A percentile compares a stretch with the other conserved stretches of the same genome.
Evolutionary conservation across 2,888 invertebrate genomes (phyloP).

Genomic region (Chaetoderma sp.): DNA sequence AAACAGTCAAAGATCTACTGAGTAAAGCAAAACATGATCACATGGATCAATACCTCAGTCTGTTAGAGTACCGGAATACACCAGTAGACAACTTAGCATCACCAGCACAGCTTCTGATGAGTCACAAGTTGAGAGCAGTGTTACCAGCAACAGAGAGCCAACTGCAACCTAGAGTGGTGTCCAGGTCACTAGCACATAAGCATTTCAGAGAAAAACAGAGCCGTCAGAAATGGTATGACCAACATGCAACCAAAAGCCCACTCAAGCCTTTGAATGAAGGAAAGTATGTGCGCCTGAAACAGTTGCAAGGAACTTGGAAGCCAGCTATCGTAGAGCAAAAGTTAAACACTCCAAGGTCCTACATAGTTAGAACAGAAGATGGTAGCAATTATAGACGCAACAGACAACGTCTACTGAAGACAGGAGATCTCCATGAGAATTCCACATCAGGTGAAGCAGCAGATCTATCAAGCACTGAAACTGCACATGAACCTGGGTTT

Average conservation of each 20-base stretch:
- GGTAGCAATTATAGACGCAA: conserved; percentile 1
- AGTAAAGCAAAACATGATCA: not conserved
- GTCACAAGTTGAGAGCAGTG: not conserved
- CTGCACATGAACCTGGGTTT: too few relatives aligned
- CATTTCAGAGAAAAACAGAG: not conserved
- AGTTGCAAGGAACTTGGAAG: not conserved
- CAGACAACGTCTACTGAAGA: not conserved
- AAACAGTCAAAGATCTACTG: conserved; percentile 14
- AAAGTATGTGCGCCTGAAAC: not conserved
- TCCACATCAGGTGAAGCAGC: too few relatives aligned
- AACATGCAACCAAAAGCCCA: not conserved
- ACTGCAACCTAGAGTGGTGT: not conserved
- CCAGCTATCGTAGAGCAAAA: not conserved
- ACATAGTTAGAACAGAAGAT: too few relatives aligned
- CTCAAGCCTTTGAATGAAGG: not conserved
- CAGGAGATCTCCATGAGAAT: too few relatives aligned
- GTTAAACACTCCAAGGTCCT: not conserved
- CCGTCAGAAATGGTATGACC: not conserved
- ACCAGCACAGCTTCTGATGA: conserved; percentile 16
- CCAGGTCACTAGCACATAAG: not conserved
- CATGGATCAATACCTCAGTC: conserved; percentile 5
- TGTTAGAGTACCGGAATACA: conserved; percentile 8
- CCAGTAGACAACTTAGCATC: conserved; percentile 3
- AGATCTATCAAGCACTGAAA: too few relatives aligned
- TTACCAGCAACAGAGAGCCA: not conserved